Base-by-base conservation (phyloP, 2,113 vertebrate genomes). In the Emberiza fucata region DNA sequence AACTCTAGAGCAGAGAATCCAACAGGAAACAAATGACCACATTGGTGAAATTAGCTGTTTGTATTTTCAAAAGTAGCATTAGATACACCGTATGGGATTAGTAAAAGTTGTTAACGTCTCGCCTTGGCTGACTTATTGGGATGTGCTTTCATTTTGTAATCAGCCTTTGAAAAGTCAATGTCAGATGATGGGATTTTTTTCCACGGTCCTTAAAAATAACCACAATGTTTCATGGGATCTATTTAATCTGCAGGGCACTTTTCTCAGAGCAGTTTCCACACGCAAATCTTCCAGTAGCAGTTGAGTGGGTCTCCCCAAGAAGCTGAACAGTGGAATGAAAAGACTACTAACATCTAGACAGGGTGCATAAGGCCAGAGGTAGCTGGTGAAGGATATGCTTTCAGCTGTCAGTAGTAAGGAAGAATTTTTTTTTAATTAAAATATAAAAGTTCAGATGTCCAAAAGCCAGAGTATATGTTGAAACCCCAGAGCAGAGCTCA, bases 291-390 rank as follows among this genome's bases (percentile, higher is more conserved):
- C 31, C 29, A 50, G 44, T 50, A 90, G 70, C 35, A 88, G 45
- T 57, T 51, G 21, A 63, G 29, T 11, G 11, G 0, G 27, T 59
- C 25, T 87, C 35, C 23, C 15, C 1, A 1, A 4, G 68, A 77
- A 77, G 28, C 25, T 44, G 37, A 78, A 40, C 12, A 42, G 28
- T 22, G n/a, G 45, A 70, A 33, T 33, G 39, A 60, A 39, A 63
- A 64, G 35, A 31, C 5, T 42, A 1, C 22, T 45, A 7, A 11
- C 0, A 0, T 23, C 17, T 57, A 50, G n/a, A 39, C 0, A 4
- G 87, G 33, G 8, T 75, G 35, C 8, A 8, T 75, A 45, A 85
- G 39, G 22, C 47, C 48, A 54, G 47, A 75, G 61, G 18, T 57
- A 33, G 6, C 42, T 81, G 40, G 35, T 75, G 81, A 85, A 75